Base-by-base conservation (phyloP, 2,797 vertebrate genomes). In the Adelosebastes latens region DNA sequence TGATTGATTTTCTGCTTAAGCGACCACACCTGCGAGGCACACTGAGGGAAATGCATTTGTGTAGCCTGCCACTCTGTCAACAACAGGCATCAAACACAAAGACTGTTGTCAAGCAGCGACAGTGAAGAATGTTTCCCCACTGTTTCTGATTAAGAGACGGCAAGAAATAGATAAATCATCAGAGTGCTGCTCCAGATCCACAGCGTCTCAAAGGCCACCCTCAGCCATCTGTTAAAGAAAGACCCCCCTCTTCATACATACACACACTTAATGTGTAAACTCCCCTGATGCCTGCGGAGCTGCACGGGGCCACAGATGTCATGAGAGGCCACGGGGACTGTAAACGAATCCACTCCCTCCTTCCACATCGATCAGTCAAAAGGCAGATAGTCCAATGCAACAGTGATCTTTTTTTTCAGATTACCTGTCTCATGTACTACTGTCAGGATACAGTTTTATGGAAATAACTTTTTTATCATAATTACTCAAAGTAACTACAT, bases 1-100 rank as follows among this genome's bases (percentile, higher is more conserved):
- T 72, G 69, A 89, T 75, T 66, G 78, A 85, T 87, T 91, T 89
- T 76, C 63, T 16, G 8, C 65, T 75, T 56, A 80, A 86, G 87
- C 14, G 52, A 68, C 58, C 46, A 58, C 86, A 87, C 86, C 76
- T 84, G 82, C 60, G 68, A 31, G 62, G 46, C 18, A 62, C 64
- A 27, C 69, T 13, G 65, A 42, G 42, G 32, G 42, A 64, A 73
- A 72, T 2, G 55, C 24, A 63, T 83, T 55, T 73, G 72, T 72
- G 39, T 18, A 11, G 58, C 31, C 65, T 59, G 62, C 79, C 25
- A 39, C 58, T 82, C 87, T 42, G 69, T 78, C 82, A 88, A 76
- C 80, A 87, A 59, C 79, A 72, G 56, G 61, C 80, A 49, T 77
- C 79, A 63, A 52, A 88, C 80, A 81, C 61, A 85, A 82, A 79